Base-by-base conservation (phyloP, 2,888 invertebrate species). In the Flexamia atlantica region DNA sequence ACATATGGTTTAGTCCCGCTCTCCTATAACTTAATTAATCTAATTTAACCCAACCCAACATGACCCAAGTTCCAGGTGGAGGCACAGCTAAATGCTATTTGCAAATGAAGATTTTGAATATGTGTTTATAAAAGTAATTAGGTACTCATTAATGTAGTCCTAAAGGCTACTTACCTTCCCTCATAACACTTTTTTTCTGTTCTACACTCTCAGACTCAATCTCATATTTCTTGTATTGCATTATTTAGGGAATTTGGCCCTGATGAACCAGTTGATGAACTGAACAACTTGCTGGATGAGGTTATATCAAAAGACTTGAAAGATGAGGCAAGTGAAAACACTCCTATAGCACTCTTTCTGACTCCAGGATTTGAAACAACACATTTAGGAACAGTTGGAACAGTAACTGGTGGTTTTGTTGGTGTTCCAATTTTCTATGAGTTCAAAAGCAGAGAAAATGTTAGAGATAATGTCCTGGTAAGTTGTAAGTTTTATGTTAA, bases 391-490 rank as follows among this genome's bases (percentile, higher is more conserved):
- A 90, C 91, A 0, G 86, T 89, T 0, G 88, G 88, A 60, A 90
- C 90, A 40, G 90, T 87, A 81, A 93, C 89, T 90, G 97, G 97
- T 17, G 93, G 92, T 23, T 90, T 93, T 53, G 89, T 97, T 86
- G 97, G 97, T 4, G 91, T 97, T 68, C 97, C 97, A 20, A 90
- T 91, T 0, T 95, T 94, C 89, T 97, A 94, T 89, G 90, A 90
- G 0, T 96, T 94, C 88, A 91, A 91, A 80, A 90, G 91, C 23
- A 85, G 90, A 20, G 89, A 90, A 0, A 92, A 93, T 83, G 90
- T 96, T 57, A 92, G 95, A 79, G 50, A 76, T 70, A 64, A 85
- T 79, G 46, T 76, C 14, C 40, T 46, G 25, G 74, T 76, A 76
- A 40, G 72, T 2, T 7, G 40, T 17, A n/a, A 72, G n/a, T 68